A percentile compares a stretch with the other conserved stretches of the same genome.
These are phyloP conservation scores for Euplexia lucipara DNA, from an alignment of 2,888 invertebrate genomes.

Conservation along the genomic window DNA sequence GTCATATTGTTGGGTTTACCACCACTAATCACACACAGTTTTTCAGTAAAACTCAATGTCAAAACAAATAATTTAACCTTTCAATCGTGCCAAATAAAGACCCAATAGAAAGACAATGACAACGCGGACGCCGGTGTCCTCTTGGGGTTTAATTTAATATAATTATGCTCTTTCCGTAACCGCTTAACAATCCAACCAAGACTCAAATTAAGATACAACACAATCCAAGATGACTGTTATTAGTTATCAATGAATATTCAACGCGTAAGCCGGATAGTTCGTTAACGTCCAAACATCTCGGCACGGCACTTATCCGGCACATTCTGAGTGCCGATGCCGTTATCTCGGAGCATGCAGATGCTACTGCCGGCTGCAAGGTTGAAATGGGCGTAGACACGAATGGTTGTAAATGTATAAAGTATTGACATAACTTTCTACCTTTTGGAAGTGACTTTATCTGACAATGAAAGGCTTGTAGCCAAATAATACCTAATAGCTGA, in stretches of 20 bases:
- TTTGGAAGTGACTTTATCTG: too few species aligned
- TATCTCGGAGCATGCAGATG: conserved; percentile 72
- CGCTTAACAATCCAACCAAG: conserved; percentile 11
- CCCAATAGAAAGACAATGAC: too few species aligned
- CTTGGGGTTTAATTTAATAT: too few species aligned
- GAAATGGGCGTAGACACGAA: conserved; percentile 2
- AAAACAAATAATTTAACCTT: too few species aligned
- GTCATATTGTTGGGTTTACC: too few species aligned
- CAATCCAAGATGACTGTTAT: conserved; percentile 58
- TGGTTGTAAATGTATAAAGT: neutral
- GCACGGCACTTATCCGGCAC: conserved; percentile 67
- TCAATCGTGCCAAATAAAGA: too few species aligned
- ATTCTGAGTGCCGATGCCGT: conserved; percentile 65
- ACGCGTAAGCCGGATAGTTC: conserved; percentile 61
- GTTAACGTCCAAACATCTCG: conserved; percentile 65
- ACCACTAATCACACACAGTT: too few species aligned
- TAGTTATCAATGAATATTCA: conserved; percentile 64
- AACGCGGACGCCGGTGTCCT: too few species aligned
- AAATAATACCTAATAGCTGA: too few species aligned
- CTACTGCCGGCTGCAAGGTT: conserved; percentile 34
- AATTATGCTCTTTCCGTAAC: neutral
- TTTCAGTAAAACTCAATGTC: too few species aligned
- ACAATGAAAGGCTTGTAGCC: too few species aligned
- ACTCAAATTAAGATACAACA: conserved; percentile 50
- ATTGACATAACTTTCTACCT: neutral